Conservation (phyloP, 1,140 invertebrate genomes). For the Heliconius nattereri region DNA sequence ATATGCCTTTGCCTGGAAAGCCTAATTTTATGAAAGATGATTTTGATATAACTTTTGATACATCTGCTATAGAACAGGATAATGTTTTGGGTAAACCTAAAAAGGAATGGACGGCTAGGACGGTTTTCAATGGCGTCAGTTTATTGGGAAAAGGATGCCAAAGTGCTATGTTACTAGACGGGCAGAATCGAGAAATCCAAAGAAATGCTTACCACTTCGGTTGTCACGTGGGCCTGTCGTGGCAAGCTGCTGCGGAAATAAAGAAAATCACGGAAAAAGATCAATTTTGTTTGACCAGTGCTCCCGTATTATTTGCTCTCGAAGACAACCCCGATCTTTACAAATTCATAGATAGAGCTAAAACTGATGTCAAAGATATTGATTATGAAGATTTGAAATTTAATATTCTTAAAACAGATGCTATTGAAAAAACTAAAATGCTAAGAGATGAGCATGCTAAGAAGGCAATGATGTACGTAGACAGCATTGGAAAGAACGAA, state of each 20-base stretch:
- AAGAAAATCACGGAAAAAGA: slow-evolving; percentile 73
- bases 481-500: slow-evolving; percentile 67
- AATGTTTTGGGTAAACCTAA: slow-evolving; percentile 84
- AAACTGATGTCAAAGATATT: slow-evolving; percentile 85
- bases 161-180: slow-evolving; percentile 89
- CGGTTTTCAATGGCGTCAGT: slow-evolving; percentile 88
- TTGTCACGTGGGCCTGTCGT: slow-evolving; percentile 90
- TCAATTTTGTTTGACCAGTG: slow-evolving; percentile 86
- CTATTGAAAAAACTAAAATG: slow-evolving; percentile 67
- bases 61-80: slow-evolving; percentile 64
- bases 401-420: slow-evolving; percentile 85
- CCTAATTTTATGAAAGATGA: slow-evolving; percentile 66
- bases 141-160: slow-evolving; percentile 91
- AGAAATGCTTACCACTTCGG: slow-evolving; percentile 90
- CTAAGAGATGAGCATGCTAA: slow-evolving; percentile 70
- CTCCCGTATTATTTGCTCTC: slow-evolving; percentile 90
- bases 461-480: slow-evolving; percentile 65
- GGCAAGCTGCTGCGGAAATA: slow-evolving; percentile 87
- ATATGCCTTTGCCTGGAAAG: slow-evolving; percentile 87
- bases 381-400: slow-evolving; percentile 86
- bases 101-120: slow-evolving; percentile 91
- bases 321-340: slow-evolving; percentile 86
- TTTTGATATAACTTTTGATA: slow-evolving; percentile 61
- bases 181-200: slow-evolving; percentile 84
- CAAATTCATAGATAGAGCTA: slow-evolving; percentile 85